Evolutionary conservation across 2,113 vertebrate genomes (phyloP).

Genomic region (Bufo gargarizans): DNA sequence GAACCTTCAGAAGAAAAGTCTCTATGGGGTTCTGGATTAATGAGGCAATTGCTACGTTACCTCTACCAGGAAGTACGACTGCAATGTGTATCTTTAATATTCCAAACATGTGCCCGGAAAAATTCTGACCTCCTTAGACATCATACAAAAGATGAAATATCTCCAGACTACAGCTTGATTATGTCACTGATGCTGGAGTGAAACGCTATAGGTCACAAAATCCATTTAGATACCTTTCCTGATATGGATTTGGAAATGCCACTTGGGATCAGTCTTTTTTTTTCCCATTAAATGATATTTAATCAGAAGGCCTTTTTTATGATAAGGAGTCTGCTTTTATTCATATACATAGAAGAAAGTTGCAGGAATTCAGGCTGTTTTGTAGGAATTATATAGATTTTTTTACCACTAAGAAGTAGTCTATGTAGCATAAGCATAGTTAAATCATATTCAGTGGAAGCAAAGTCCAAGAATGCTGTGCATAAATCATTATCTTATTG

Average conservation of each 20-base stretch:
- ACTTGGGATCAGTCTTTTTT: neutral
- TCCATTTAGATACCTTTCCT: neutral
- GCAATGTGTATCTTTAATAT: constrained; percentile 5
- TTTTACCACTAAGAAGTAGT: neutral
- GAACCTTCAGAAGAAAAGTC: constrained; percentile 26
- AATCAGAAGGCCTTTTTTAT: neutral
- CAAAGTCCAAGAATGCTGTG: neutral
- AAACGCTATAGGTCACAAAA: neutral
- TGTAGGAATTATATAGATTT: neutral
- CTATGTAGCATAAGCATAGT: neutral
- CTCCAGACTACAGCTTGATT: neutral
- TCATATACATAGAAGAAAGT: neutral
- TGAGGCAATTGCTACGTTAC: constrained; percentile 19
- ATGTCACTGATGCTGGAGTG: neutral
- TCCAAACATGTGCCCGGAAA: neutral
- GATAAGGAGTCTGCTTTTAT: neutral
- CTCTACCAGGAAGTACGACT: constrained; percentile 1
- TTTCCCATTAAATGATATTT: neutral
- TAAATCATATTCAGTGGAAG: neutral
- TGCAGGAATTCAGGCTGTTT: neutral
- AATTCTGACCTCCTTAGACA: neutral
- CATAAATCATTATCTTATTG: no score
- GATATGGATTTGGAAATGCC: neutral
- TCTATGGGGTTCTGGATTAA: constrained; percentile 20
- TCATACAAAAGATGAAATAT: neutral